A percentile compares a stretch with the other conserved stretches of the same genome.
These are phyloP conservation scores for Coptodon rendalli DNA, from an alignment of 2,113 vertebrate species.

Conservation along the genomic window DNA sequence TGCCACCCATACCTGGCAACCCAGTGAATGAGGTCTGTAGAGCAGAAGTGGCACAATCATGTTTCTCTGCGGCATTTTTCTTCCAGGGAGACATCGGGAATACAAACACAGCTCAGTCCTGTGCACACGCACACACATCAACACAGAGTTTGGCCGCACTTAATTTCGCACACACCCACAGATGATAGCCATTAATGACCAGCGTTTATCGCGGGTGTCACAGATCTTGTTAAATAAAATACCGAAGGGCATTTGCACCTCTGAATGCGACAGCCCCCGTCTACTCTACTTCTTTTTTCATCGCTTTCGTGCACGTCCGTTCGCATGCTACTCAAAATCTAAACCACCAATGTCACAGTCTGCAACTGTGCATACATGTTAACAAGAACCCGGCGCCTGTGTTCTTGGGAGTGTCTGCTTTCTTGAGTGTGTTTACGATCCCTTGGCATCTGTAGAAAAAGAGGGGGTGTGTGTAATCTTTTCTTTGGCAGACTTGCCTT, in stretches of 20 bases:
- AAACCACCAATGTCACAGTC: neutral
- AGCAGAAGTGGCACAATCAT: neutral
- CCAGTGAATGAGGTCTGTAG: neutral
- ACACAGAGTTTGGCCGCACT: conserved; percentile 8
- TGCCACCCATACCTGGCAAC: conserved; percentile 25
- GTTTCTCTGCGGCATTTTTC: neutral
- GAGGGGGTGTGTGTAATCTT: conserved; percentile 34
- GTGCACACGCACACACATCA: neutral
- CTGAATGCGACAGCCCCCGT: neutral
- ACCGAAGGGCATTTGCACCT: neutral
- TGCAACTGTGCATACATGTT: neutral
- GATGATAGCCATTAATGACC: conserved; percentile 11
- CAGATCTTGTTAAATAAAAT: neutral
- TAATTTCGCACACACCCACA: conserved; percentile 19
- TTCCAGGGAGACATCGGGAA: neutral
- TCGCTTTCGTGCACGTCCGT: neutral
- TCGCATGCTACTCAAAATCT: neutral
- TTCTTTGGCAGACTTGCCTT: conserved; percentile 45
- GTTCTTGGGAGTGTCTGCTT: conserved; percentile 41
- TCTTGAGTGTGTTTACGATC: conserved; percentile 50
- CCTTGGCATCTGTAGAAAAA: conserved; percentile 45
- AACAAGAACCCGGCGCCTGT: conserved; percentile 23
- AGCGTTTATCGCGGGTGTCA: neutral
- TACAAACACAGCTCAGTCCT: neutral
- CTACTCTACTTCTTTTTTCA: neutral